Evolutionary conservation across 92 coral and sea anemone species (phyloP).

Genomic region (Zoanthus gigantus): DNA sequence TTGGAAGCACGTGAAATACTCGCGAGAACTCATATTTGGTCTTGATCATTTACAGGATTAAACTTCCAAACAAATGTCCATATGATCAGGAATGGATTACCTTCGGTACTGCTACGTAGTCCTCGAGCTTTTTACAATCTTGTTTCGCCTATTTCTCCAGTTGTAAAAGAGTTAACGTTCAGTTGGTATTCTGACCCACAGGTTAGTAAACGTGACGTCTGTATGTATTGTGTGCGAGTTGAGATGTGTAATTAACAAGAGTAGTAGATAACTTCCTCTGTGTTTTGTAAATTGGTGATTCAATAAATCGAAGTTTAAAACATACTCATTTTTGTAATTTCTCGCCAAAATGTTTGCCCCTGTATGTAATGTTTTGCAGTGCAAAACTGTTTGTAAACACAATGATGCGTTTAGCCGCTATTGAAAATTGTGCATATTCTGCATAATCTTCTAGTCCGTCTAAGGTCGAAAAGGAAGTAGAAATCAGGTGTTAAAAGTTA

Average conservation of each 20-base stretch:
- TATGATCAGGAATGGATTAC: slow-evolving; percentile 68
- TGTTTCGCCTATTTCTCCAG: slow-evolving; percentile 75
- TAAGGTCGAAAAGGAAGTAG: background rate
- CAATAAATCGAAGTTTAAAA: background rate
- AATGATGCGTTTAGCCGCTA: background rate
- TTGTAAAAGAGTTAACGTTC: slow-evolving; percentile 61
- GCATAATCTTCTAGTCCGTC: background rate
- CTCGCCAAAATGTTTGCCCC: background rate
- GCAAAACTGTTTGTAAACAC: background rate
- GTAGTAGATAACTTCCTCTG: background rate
- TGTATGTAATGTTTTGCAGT: background rate
- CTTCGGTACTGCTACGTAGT: slow-evolving; percentile 64
- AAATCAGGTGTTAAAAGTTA: background rate
- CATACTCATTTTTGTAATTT: background rate
- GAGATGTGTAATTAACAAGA: background rate
- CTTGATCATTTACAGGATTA: slow-evolving; percentile 68
- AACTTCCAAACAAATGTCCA: slow-evolving; percentile 74
- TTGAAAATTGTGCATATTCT: background rate
- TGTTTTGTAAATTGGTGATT: background rate
- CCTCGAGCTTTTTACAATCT: slow-evolving; percentile 76
- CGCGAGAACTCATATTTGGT: slow-evolving; percentile 26
- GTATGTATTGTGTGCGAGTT: background rate
- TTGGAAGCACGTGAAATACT: slow-evolving; percentile 28
- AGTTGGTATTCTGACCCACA: slow-evolving; percentile 84
- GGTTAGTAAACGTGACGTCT: slow-evolving; percentile 77